A percentile compares a stretch with the other conserved stretches of the same genome.
Evolutionary conservation across 2,888 invertebrate species (phyloP).

Genomic region (Parascotia fuliginaria): DNA sequence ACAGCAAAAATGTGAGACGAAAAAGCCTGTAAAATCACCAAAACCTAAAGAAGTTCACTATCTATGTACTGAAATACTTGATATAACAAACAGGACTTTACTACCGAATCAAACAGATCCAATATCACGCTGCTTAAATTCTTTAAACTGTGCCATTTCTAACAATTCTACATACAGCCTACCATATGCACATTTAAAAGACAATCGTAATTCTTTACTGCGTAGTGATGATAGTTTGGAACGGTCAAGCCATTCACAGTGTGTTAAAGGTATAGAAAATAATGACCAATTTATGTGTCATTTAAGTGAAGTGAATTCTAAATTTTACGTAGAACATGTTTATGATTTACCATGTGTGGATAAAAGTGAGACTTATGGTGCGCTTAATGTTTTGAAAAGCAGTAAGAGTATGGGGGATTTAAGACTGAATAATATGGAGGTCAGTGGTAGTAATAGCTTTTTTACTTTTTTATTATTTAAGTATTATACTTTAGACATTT

Average conservation of each 20-base stretch:
- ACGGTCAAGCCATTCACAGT: constrained; percentile 33
- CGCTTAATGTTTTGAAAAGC: constrained; percentile 56
- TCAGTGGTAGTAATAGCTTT: constrained; percentile 46
- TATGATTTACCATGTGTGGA: constrained; percentile 86
- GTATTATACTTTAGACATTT: no score
- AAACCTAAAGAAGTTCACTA: constrained; percentile 80
- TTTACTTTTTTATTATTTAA: not conserved
- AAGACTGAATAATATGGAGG: constrained; percentile 45
- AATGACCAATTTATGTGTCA: constrained; percentile 72
- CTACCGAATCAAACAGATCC: constrained; percentile 61
- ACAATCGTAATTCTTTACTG: constrained; percentile 25
- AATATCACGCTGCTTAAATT: constrained; percentile 72
- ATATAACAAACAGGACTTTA: constrained; percentile 68
- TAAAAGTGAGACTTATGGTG: constrained; percentile 56
- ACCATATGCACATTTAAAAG: constrained; percentile 69
- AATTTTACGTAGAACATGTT: constrained; percentile 84
- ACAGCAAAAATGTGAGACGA: constrained; percentile 74
- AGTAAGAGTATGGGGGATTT: constrained; percentile 71
- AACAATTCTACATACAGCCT: constrained; percentile 69
- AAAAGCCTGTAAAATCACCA: constrained; percentile 41
- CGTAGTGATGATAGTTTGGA: constrained; percentile 59
- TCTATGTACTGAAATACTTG: constrained; percentile 79
- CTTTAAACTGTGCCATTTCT: constrained; percentile 72
- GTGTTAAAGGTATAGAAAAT: constrained; percentile 62
- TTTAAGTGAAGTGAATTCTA: constrained; percentile 60